These are phyloP conservation scores for Dicentrarchus labrax DNA, from an alignment of 2,113 vertebrate species.

Conservation along the genomic window DNA sequence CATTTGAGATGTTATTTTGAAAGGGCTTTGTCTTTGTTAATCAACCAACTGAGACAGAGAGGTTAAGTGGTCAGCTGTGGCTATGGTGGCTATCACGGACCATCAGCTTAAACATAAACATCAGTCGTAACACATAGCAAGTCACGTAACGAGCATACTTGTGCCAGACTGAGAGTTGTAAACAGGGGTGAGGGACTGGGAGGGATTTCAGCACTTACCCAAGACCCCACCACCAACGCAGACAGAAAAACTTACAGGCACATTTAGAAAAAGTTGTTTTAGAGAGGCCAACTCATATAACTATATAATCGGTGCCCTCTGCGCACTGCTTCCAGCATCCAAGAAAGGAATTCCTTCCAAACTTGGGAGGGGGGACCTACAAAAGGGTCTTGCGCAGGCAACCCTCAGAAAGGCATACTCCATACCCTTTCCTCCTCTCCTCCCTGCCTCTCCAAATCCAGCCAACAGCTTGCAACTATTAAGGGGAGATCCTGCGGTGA, in stretches of 20 bases:
- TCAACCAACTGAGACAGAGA: constrained; percentile 30
- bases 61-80: constrained; percentile 54
- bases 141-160: constrained; percentile 53
- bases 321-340: constrained; percentile 59
- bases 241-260: constrained; percentile 72
- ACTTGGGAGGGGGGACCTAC: constrained; percentile 37
- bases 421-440: constrained; percentile 59
- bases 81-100: constrained; percentile 54
- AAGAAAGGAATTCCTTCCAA: constrained; percentile 75
- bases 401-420: constrained; percentile 69
- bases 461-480: constrained; percentile 87
- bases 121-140: constrained; percentile 62
- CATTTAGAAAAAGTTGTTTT: constrained; percentile 46
- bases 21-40: constrained; percentile 1
- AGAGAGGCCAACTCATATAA: constrained; percentile 65
- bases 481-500: constrained; percentile 83
- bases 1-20: constrained; percentile 1
- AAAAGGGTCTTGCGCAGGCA: constrained; percentile 62
- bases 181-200: constrained; percentile 46
- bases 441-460: constrained; percentile 72
- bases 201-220: constrained; percentile 46
- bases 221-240: constrained; percentile 53
- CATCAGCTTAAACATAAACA: constrained; percentile 70
- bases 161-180: constrained; percentile 60
- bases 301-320: constrained; percentile 72